Evolutionary conservation across 2,113 vertebrate genomes (phyloP).

Genomic region (Triplophysa dalaica): DNA sequence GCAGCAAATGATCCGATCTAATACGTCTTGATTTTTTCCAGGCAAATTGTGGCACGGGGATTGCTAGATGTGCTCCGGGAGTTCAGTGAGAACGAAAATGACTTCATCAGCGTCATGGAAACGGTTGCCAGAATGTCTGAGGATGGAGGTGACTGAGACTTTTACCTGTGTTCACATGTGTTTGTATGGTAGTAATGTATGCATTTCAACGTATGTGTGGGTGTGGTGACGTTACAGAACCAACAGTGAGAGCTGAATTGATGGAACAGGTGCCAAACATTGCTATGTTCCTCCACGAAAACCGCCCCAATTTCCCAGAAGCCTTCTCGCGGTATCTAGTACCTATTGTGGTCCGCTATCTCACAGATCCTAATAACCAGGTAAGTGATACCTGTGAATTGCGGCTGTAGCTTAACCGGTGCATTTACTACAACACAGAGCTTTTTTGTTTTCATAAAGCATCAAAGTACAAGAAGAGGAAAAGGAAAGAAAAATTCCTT

Average conservation of each 20-base stretch:
- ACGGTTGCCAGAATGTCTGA: conserved; percentile 86
- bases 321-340: conserved; percentile 85
- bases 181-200: background rate
- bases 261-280: conserved; percentile 90
- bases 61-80: conserved; percentile 84
- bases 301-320: conserved; percentile 80
- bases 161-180: conserved; percentile 37
- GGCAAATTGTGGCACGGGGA: conserved; percentile 87
- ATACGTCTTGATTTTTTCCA: conserved; percentile 65
- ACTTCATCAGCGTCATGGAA: conserved; percentile 86
- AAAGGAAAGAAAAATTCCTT: too few relatives aligned
- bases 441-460: too few relatives aligned
- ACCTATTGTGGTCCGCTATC: conserved; percentile 82
- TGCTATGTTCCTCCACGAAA: conserved; percentile 86
- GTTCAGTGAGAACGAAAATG: conserved; percentile 86
- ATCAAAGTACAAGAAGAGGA: too few relatives aligned
- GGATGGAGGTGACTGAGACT: conserved; percentile 80
- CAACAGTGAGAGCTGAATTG: conserved; percentile 85
- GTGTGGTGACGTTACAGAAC: conserved; percentile 72
- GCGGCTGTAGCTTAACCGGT: background rate
- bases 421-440: too few relatives aligned
- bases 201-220: background rate
- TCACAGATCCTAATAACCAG: conserved; percentile 88
- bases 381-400: conserved; percentile 58
- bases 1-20: too few relatives aligned